Percentiles rank a stretch among this genome's conserved stretches.
Evolutionary conservation across 2,797 vertebrate species (phyloP).

Genomic region (Arremon aurantiirostris): DNA sequence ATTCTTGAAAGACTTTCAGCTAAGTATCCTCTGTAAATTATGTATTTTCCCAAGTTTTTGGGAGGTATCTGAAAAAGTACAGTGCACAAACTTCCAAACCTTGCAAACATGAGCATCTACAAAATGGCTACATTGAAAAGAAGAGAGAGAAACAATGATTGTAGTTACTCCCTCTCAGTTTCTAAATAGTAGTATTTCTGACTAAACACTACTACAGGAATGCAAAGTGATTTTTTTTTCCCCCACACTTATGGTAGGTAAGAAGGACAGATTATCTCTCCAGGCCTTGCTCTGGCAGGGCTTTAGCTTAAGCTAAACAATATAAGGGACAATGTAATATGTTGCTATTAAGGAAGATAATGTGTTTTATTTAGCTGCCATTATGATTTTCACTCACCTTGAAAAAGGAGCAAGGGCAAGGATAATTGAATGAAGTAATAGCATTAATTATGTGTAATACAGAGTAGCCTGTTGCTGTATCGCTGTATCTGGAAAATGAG

Average conservation of each 20-base stretch:
- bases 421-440: not conserved
- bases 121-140: not conserved
- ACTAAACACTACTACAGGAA: not conserved
- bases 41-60: not conserved
- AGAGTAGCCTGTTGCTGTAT: not conserved
- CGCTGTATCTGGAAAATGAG: not conserved
- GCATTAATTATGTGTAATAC: not conserved
- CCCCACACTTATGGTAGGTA: fast-evolving
- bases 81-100: not conserved
- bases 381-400: not conserved
- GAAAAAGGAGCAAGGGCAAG: not conserved
- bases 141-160: not conserved
- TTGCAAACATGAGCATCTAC: not conserved
- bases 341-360: not conserved
- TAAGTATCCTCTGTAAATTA: not conserved
- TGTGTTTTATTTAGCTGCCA: not conserved
- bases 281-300: not conserved
- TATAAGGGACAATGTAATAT: not conserved
- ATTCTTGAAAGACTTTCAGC: not conserved
- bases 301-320: not conserved
- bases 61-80: not conserved
- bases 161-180: not conserved
- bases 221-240: not conserved
- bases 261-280: not conserved
- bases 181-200: not conserved